phyloP scores from a whole-genome alignment of 2,113 vertebrate genomes.

The Burhinus oedicnemus region DNA sequence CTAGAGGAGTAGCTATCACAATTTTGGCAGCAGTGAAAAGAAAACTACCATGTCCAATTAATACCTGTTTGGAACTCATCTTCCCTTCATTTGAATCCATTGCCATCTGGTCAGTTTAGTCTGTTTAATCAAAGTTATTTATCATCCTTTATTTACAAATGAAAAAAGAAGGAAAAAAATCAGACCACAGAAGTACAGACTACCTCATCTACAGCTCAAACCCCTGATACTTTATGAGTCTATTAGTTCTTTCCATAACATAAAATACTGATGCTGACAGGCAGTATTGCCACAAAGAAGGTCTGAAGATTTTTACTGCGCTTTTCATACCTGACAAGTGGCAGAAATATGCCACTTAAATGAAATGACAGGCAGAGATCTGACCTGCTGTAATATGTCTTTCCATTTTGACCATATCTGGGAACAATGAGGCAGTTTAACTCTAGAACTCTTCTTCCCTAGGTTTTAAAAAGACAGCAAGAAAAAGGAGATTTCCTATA shows the following conservation, averaged over 20 bases:
- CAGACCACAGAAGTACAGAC: background rate
- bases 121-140: background rate
- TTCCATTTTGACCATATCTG: background rate
- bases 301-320: constrained; percentile 27
- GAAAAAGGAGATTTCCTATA: background rate
- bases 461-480: background rate
- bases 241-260: background rate
- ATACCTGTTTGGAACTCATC: background rate
- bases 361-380: constrained; percentile 42
- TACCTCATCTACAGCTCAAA: background rate
- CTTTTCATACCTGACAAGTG: constrained; percentile 58
- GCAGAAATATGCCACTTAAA: constrained; percentile 61
- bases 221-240: background rate
- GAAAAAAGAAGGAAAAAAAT: background rate
- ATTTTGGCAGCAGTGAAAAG: constrained; percentile 1
- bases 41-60: background rate
- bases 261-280: constrained; percentile 40
- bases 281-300: background rate
- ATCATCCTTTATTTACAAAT: constrained; percentile 15
- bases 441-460: background rate
- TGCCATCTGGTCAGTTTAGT: background rate
- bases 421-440: background rate
- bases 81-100: background rate
- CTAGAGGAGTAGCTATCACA: background rate
- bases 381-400: constrained; percentile 41